Evolutionary conservation across 2,113 vertebrate species (phyloP).

Genomic region (Guaruba guarouba): DNA sequence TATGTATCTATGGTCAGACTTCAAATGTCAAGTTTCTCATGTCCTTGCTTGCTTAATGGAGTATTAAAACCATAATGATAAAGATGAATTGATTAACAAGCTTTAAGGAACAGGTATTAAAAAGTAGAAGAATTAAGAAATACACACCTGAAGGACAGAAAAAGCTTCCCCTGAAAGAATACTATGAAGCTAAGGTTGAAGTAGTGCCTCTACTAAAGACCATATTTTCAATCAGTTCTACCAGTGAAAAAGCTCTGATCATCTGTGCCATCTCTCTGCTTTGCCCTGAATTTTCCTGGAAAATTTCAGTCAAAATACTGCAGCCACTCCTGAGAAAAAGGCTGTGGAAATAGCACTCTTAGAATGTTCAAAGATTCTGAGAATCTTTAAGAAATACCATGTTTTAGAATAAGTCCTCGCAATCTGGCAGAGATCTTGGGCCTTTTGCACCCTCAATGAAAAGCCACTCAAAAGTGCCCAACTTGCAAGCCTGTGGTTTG

Average conservation of each 20-base stretch:
- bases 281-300: background rate
- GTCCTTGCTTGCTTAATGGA: background rate
- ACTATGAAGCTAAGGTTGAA: background rate
- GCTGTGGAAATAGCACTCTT: background rate
- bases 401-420: background rate
- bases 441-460: background rate
- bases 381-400: background rate
- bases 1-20: background rate
- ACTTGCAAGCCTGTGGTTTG: background rate
- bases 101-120: background rate
- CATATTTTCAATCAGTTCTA: background rate
- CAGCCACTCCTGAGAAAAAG: background rate
- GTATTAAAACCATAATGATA: background rate
- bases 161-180: background rate
- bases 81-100: background rate
- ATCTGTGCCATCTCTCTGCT: background rate
- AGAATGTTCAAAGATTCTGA: background rate
- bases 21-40: background rate
- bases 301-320: background rate
- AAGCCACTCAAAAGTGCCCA: background rate
- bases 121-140: background rate
- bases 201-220: background rate
- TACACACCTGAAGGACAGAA: background rate
- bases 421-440: background rate
- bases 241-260: background rate